A percentile compares a stretch with the other conserved stretches of the same genome.
phyloP scores from a whole-genome alignment of 2,888 invertebrate genomes.

The Portevinia maculata region DNA sequence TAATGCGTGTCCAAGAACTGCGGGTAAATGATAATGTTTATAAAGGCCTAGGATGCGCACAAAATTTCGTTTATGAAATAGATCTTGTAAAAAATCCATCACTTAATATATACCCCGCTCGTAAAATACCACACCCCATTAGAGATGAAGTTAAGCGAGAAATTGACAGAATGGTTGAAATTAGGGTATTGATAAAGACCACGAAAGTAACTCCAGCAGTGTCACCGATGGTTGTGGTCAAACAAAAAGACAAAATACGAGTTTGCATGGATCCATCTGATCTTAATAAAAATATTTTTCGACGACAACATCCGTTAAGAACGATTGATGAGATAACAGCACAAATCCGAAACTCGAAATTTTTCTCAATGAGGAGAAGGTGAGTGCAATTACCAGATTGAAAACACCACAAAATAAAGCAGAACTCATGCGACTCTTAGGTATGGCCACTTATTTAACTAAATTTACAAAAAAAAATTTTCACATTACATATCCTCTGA shows the following conservation, averaged over 20 bases:
- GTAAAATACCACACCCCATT: background rate
- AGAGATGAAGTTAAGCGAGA: too few species aligned
- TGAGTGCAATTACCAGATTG: slow-evolving; percentile 21
- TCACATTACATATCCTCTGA: too few species aligned
- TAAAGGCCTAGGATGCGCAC: slow-evolving; percentile 25
- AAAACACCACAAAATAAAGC: slow-evolving; percentile 7
- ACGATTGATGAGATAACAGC: too few species aligned
- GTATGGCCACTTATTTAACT: too few species aligned
- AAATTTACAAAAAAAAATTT: too few species aligned
- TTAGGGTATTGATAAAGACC: background rate
- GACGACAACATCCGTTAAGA: too few species aligned
- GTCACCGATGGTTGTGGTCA: too few species aligned
- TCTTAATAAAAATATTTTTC: too few species aligned
- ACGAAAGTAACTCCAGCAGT: background rate
- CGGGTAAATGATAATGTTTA: slow-evolving; percentile 17
- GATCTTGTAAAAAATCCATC: slow-evolving; percentile 17
- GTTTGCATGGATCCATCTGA: too few species aligned
- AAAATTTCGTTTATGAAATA: slow-evolving; percentile 34
- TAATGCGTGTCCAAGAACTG: slow-evolving; percentile 22
- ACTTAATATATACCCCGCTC: background rate
- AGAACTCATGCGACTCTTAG: slow-evolving; percentile 60
- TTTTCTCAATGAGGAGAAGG: slow-evolving; percentile 25
- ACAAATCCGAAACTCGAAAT: too few species aligned
- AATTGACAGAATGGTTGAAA: background rate
- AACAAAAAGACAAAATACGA: too few species aligned